These are phyloP conservation scores for Mimachlamys varia DNA, from an alignment of 2,888 invertebrate species.

Conservation along the genomic window DNA sequence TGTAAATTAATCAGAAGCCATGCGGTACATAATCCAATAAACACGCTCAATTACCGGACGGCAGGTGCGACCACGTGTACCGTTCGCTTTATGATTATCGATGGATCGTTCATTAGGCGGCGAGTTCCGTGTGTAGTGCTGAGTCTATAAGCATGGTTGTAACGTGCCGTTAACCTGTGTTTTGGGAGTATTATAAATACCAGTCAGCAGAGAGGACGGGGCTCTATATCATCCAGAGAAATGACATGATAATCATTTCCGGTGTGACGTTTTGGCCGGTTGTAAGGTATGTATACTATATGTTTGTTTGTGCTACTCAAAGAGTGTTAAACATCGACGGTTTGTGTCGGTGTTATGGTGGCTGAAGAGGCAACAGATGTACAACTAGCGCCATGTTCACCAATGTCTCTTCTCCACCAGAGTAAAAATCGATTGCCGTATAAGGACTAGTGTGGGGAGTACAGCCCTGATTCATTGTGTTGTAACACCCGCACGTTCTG, in stretches of 20 bases:
- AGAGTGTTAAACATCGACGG: neutral
- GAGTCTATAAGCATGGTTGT: slow-evolving; percentile 11
- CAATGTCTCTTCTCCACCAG: slow-evolving; percentile 19
- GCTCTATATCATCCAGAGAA: neutral
- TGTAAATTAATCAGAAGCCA: neutral
- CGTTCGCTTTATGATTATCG: slow-evolving; percentile 20
- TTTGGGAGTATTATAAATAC: neutral
- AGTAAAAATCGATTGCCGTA: neutral
- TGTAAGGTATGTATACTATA: slow-evolving; percentile 7
- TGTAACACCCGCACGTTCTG: neutral
- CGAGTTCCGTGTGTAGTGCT: neutral
- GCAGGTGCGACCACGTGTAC: slow-evolving; percentile 19
- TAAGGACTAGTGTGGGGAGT: neutral
- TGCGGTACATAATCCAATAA: neutral
- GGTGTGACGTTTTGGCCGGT: neutral
- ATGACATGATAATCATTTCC: slow-evolving; percentile 1
- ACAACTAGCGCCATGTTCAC: slow-evolving; percentile 1
- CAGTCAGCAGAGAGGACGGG: neutral
- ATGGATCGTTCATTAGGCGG: slow-evolving; percentile 1
- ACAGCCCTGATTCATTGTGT: neutral
- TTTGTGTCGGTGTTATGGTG: neutral
- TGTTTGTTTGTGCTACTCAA: neutral
- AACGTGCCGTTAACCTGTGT: neutral
- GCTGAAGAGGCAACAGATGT: slow-evolving; percentile 31
- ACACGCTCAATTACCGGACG: neutral